Evolutionary conservation across 2,888 invertebrate genomes (phyloP).

Genomic region (Saturnia pavonia): DNA sequence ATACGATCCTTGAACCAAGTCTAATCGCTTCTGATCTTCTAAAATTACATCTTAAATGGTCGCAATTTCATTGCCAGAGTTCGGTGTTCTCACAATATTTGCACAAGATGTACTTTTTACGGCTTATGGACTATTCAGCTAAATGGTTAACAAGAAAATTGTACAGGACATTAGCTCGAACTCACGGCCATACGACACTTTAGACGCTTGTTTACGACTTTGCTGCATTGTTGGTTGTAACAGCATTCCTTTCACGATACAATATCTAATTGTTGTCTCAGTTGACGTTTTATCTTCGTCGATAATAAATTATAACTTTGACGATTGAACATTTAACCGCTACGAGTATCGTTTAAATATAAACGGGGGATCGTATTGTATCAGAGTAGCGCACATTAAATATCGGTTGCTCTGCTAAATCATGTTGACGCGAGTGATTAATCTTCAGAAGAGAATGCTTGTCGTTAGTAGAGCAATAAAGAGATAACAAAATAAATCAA

Average conservation of each 20-base stretch:
- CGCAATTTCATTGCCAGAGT: constrained; percentile 20
- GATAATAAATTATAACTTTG: constrained; percentile 53
- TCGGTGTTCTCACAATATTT: constrained; percentile 34
- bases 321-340: constrained; percentile 66
- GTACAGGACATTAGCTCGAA: constrained; percentile 38
- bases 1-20: constrained; percentile 45
- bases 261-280: constrained; percentile 46
- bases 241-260: constrained; percentile 37
- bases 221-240: constrained; percentile 34
- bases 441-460: constrained; percentile 77
- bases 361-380: constrained; percentile 68
- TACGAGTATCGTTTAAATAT: constrained; percentile 70
- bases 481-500: constrained; percentile 82
- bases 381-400: constrained; percentile 77
- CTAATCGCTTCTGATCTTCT: constrained; percentile 48
- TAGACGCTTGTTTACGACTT: constrained; percentile 34
- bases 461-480: constrained; percentile 80
- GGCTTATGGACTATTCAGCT: constrained; percentile 33
- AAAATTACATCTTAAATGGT: constrained; percentile 42
- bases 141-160: constrained; percentile 42
- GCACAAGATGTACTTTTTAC: constrained; percentile 37
- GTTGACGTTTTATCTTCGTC: constrained; percentile 38
- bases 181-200: constrained; percentile 35
- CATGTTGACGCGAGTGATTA: constrained; percentile 78
- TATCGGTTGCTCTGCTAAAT: constrained; percentile 80